phyloP scores from a whole-genome alignment of 1,140 invertebrate species.

The Drosophila dunni region DNA sequence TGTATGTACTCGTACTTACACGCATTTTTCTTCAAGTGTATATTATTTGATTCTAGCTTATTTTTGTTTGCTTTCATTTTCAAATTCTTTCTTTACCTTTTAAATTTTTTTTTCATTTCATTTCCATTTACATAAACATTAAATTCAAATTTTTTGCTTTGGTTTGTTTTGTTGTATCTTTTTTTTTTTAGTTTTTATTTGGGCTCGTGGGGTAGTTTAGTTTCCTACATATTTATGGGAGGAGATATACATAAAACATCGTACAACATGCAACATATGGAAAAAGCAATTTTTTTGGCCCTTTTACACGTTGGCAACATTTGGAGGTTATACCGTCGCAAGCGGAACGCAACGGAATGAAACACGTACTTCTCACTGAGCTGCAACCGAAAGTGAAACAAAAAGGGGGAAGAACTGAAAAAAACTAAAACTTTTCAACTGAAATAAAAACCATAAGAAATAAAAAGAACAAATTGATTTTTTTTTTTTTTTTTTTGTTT shows the following conservation, averaged over 20 bases:
- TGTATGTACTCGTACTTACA: conserved; percentile 53
- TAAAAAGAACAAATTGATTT: conserved; percentile 35
- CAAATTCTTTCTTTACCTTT: conserved; percentile 4
- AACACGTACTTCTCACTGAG: not conserved
- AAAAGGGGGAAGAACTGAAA: not conserved
- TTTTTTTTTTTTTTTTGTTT: conserved; percentile 61
- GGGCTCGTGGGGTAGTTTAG: conserved; percentile 18
- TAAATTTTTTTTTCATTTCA: conserved; percentile 1
- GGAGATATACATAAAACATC: conserved; percentile 1
- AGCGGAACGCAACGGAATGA: conserved; percentile 19
- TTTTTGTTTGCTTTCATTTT: conserved; percentile 10
- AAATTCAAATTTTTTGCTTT: conserved; percentile 29
- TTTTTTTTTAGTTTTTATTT: not conserved
- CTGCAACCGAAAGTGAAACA: conserved; percentile 2
- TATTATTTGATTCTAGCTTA: conserved; percentile 7
- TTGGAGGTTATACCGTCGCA: conserved; percentile 9
- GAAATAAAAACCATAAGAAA: conserved; percentile 33
- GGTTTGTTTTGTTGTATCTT: conserved; percentile 6
- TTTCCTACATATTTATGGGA: conserved; percentile 1
- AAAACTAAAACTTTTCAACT: conserved; percentile 29
- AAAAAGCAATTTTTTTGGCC: conserved; percentile 24
- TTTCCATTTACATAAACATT: conserved; percentile 26
- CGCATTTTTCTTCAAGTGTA: conserved; percentile 26
- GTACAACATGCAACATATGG: conserved; percentile 12
- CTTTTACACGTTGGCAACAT: conserved; percentile 18